phyloP scores from a whole-genome alignment of 2,888 invertebrate genomes.

The Dione juno region DNA sequence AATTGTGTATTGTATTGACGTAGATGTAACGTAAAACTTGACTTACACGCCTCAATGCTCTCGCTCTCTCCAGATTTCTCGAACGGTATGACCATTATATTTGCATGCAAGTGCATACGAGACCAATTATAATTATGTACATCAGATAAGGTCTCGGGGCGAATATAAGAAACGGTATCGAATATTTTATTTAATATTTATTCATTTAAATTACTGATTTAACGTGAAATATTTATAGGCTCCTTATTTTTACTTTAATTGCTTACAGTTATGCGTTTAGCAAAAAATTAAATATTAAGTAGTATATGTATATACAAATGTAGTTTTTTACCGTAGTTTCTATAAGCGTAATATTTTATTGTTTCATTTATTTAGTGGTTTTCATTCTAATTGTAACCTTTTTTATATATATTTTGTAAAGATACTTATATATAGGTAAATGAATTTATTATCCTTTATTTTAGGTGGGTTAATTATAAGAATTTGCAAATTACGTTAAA shows the following conservation, averaged over 20 bases:
- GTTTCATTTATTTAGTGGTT: neutral
- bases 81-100: constrained; percentile 66
- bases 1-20: constrained; percentile 52
- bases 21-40: constrained; percentile 51
- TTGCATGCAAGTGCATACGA: constrained; percentile 70
- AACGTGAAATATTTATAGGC: neutral
- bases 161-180: constrained; percentile 10
- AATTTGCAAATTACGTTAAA: too few species aligned
- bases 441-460: too few species aligned
- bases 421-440: too few species aligned
- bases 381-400: too few species aligned
- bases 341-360: neutral
- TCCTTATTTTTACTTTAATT: neutral
- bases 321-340: neutral
- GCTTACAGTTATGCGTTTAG: neutral
- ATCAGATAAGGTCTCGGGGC: constrained; percentile 61
- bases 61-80: constrained; percentile 77
- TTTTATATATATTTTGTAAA: too few species aligned
- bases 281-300: neutral
- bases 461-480: too few species aligned
- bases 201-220: neutral
- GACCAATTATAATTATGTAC: constrained; percentile 66
- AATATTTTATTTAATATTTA: neutral
- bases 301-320: neutral
- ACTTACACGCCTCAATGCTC: constrained; percentile 61